Percentiles rank a stretch among this genome's conserved stretches.
Conservation (phyloP, 2,113 vertebrate genomes). For the Takifugu flavidus region DNA sequence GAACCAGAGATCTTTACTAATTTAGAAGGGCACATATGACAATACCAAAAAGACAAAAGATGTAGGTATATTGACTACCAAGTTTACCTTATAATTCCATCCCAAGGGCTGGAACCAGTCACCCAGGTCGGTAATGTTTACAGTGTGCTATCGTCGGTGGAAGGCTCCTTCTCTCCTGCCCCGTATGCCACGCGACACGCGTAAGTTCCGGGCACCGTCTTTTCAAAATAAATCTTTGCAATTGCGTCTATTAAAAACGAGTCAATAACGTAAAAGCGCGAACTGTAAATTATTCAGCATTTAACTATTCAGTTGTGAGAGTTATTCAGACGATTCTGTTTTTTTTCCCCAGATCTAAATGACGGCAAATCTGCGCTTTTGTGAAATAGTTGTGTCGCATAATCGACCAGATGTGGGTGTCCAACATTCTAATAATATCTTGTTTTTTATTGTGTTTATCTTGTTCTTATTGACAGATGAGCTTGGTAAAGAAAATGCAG, state of each 20-base stretch:
- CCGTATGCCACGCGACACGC: slow-evolving; percentile 19
- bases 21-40: not conserved
- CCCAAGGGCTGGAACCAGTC: slow-evolving; percentile 9
- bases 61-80: fast-evolving
- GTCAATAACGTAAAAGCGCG: too few species aligned
- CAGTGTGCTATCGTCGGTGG: slow-evolving; percentile 26
- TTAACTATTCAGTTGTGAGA: not conserved
- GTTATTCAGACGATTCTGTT: too few species aligned
- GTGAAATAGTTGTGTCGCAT: too few species aligned
- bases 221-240: slow-evolving; percentile 50
- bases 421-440: too few species aligned
- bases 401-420: too few species aligned
- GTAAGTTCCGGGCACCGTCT: slow-evolving; percentile 20
- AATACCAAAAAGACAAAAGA: not conserved
- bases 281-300: not conserved
- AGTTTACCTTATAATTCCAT: slow-evolving; percentile 64
- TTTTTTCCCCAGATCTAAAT: too few species aligned
- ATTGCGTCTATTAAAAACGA: slow-evolving; percentile 21
- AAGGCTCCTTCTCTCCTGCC: slow-evolving; percentile 15
- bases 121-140: slow-evolving; percentile 47
- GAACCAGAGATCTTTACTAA: too few species aligned
- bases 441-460: too few species aligned
- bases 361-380: too few species aligned
- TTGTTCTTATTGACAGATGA: too few species aligned
- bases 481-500: too few species aligned